Percentiles rank a stretch among this genome's conserved stretches.
Conservation (phyloP, 2,113 vertebrate species). For the Cichladusa arquata region DNA sequence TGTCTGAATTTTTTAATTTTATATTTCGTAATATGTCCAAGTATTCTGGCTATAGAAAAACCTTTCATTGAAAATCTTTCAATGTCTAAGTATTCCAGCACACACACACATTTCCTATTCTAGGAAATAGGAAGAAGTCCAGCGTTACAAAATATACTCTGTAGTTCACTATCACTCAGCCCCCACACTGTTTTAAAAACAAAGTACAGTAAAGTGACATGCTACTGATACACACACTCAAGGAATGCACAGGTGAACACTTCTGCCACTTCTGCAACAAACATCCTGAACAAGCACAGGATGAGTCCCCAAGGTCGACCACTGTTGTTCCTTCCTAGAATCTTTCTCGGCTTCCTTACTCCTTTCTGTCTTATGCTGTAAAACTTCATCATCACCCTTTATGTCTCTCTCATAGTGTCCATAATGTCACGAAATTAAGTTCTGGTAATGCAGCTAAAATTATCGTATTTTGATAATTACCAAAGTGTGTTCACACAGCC, state of each 20-base stretch:
- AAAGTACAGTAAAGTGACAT: neutral
- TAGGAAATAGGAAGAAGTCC: neutral
- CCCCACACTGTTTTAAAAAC: neutral
- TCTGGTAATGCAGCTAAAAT: neutral
- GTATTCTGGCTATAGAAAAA: neutral
- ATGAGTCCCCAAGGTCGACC: neutral
- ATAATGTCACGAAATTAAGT: neutral
- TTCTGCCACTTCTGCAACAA: neutral
- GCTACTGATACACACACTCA: accelerated
- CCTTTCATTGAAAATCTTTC: neutral
- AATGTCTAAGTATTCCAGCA: neutral
- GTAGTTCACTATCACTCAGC: neutral
- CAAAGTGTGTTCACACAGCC: neutral
- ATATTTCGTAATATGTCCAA: neutral
- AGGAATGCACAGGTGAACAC: accelerated
- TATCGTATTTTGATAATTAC: neutral
- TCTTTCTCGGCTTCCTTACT: neutral
- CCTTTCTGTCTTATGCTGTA: neutral
- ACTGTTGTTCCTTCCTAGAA: neutral
- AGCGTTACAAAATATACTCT: neutral
- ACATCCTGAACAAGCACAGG: neutral
- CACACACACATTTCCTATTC: neutral
- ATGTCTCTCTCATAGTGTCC: neutral
- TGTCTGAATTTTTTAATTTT: neutral
- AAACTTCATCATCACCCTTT: neutral